Evolutionary conservation across 2,797 vertebrate genomes (phyloP).

Genomic region (Myripristis murdjan): DNA sequence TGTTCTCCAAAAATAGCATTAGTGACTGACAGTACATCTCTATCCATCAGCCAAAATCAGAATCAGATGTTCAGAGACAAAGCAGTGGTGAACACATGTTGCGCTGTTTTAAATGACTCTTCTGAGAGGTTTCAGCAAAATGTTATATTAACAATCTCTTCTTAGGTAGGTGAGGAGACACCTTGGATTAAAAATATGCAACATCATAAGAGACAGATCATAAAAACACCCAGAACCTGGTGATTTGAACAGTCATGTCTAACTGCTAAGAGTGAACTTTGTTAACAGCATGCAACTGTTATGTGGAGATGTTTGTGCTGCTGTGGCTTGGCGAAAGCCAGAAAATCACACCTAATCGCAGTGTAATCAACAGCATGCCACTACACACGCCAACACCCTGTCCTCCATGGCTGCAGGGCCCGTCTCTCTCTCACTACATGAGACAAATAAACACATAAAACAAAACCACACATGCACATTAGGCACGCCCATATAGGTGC

Average conservation of each 20-base stretch:
- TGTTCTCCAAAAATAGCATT: slow-evolving; percentile 11
- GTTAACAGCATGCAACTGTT: slow-evolving; percentile 23
- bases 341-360: slow-evolving; percentile 56
- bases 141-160: too few species aligned
- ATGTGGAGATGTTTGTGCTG: slow-evolving; percentile 8
- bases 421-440: slow-evolving; percentile 11
- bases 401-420: slow-evolving; percentile 41
- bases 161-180: too few species aligned
- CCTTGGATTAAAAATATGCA: too few species aligned
- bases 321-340: slow-evolving; percentile 27
- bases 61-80: slow-evolving; percentile 12
- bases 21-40: slow-evolving; percentile 14
- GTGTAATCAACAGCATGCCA: slow-evolving; percentile 50
- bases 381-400: slow-evolving; percentile 37
- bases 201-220: not conserved
- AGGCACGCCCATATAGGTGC: slow-evolving; percentile 15
- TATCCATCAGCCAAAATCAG: slow-evolving; percentile 22
- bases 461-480: slow-evolving; percentile 1
- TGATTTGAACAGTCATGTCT: not conserved
- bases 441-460: slow-evolving; percentile 32
- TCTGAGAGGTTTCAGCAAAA: too few species aligned
- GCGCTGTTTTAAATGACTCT: too few species aligned
- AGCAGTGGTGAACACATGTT: not conserved
- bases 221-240: not conserved
- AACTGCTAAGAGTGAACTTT: slow-evolving; percentile 15